Evolutionary conservation across 2,888 invertebrate genomes (phyloP), one percentile per base, ranked within the genome.

Genomic region (Cataglyphis livida): DNA sequence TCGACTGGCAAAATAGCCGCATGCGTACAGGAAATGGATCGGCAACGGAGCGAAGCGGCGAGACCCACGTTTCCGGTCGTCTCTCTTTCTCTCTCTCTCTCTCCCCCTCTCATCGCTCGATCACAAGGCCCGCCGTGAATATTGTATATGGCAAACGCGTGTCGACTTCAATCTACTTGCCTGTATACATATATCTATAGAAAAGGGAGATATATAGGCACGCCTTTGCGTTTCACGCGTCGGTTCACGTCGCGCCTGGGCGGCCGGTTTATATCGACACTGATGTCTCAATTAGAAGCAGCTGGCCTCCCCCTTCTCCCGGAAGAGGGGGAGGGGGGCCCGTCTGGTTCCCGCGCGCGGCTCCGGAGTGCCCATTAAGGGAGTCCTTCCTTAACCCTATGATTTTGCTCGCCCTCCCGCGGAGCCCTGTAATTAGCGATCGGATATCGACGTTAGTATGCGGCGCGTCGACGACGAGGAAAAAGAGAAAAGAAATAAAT

Each of bases 221-320:
- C 71, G 78, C 78, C 78, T 79, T 79, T 71, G 59, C 78, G 84
- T 83, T 89, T 88, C 73, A 81, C 84, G 84, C 74, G 79, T 84
- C 86, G 86, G 76, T 85, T 85, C 79, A 62, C 61, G 62, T 84
- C 81, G 62, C 81, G 82, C 66, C 75, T 66, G 78, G 76, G 35
- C 86, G 70, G 62, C 48, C 74, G 9, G 62, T 57, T 79, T 79
- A 79, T 79, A 64, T 81, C 73, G 83, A 35, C 79, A 70, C 44
- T 79, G 84, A 87, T 82, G 89, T 88, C 86, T 87, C 87, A 84
- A 88, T 87, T 85, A 85, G 65, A 68, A 54, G 25, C 41, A 82
- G 70, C 83, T 78, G 83, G 68, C 70, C 41, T 38, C 38, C 76
- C 59, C 78, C 59, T 71, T 59, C 44, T 59, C 78, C 59, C 59